These are phyloP conservation scores for Pithecia hirsuta DNA, from an alignment of 2,797 vertebrate genomes.

Conservation along the genomic window DNA sequence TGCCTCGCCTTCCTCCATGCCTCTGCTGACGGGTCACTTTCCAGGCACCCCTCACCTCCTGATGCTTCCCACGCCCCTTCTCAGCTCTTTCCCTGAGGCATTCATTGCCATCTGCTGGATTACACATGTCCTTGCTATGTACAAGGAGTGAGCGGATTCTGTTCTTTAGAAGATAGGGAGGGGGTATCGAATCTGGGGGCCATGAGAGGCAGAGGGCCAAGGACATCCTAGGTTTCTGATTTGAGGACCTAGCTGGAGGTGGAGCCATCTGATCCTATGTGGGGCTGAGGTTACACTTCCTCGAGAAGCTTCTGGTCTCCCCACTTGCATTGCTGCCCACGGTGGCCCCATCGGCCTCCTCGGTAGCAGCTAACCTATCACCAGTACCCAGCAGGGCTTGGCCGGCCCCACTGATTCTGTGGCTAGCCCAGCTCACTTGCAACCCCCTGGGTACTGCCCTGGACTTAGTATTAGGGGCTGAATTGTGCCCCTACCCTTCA, in stretches of 20 bases:
- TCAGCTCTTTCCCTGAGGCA: accelerated
- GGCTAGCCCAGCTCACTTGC: too few relatives aligned
- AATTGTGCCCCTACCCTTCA: neutral
- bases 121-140: accelerated
- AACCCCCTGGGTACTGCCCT: neutral
- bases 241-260: neutral
- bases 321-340: accelerated
- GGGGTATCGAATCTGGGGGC: neutral
- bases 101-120: accelerated
- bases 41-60: accelerated
- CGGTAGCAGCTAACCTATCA: too few relatives aligned
- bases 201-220: neutral
- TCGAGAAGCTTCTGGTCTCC: neutral
- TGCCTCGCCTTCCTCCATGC: neutral
- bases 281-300: accelerated
- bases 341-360: accelerated
- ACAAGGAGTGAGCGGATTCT: neutral
- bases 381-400: neutral
- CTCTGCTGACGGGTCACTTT: accelerated
- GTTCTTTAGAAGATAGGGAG: neutral
- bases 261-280: neutral
- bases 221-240: neutral
- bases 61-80: neutral
- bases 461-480: neutral
- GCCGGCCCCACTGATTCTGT: neutral